Evolutionary conservation across 2,888 invertebrate species (phyloP), one percentile per base, ranked within the genome.

Genomic region (Torymus texanus): DNA sequence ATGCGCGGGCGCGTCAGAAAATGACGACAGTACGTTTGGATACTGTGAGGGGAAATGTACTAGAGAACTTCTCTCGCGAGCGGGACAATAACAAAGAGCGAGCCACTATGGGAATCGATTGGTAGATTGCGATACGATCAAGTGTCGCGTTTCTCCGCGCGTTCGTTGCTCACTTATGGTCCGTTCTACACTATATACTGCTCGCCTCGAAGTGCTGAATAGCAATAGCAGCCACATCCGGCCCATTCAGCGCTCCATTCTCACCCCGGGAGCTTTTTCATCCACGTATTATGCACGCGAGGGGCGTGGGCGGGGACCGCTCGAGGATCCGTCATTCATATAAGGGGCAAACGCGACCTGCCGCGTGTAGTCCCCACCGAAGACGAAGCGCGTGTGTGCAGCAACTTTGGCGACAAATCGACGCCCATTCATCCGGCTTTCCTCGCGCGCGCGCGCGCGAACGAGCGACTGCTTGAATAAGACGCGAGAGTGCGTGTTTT

Each of bases 171-270:
- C 90, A 89, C 88, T 90, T 90, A 86, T 87, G 84, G 67, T 13
- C 41, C 50, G 41, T 5, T 8, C 8, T 41, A 8, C 41, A 41
- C 41, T 8, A 8, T 8, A 8, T 8, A 8, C 41, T 41, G 5
- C 8, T 41, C 41, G 21, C 1, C 14, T 14, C n/a, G 18, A 21
- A 58, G 4, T n/a, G 14, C 2, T 80, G 73, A 76, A 76, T 85
- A 84, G 88, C 89, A 87, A 85, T 87, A 86, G 88, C 89, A 87
- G 88, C 90, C 89, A 90, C 89, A 89, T 90, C 90, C 90, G 90
- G 90, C 86, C 88, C 87, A 88, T 90, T 90, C 86, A 88, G 75
- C 66, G 75, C 73, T 83, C 84, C 84, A 87, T 79, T 82, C 70
- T 80, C 70, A 72, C 75, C 79, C 80, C 79, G 68, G 77, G 70